Conservation (phyloP, 1,140 invertebrate genomes). For the Papilio polyxenes region DNA sequence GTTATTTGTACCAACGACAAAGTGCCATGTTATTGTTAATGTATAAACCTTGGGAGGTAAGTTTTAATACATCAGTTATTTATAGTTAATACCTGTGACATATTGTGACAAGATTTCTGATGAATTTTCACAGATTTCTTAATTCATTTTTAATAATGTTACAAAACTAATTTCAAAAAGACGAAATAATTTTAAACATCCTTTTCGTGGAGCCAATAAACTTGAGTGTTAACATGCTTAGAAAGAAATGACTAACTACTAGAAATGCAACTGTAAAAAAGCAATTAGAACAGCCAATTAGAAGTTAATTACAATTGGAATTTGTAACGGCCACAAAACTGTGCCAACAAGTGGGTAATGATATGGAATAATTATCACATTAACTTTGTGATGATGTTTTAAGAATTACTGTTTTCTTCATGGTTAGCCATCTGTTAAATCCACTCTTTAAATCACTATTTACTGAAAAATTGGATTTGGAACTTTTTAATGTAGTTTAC, state of each 20-base stretch:
- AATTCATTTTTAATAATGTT: not conserved
- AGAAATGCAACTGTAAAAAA: constrained; percentile 21
- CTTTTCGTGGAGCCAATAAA: not conserved
- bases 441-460: constrained; percentile 26
- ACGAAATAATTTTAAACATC: not conserved
- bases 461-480: not conserved
- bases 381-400: not conserved
- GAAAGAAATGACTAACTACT: not conserved
- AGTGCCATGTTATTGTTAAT: constrained; percentile 91
- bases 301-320: constrained; percentile 32
- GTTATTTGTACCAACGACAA: constrained; percentile 97
- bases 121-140: not conserved
- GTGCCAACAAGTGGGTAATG: constrained; percentile 35
- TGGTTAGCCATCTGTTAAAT: constrained; percentile 56
- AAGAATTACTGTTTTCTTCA: constrained; percentile 49
- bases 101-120: not conserved
- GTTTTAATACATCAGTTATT: constrained; percentile 49
- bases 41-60: constrained; percentile 90
- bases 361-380: constrained; percentile 43
- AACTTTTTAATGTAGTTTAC: not conserved
- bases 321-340: constrained; percentile 8
- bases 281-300: constrained; percentile 32
- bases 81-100: not conserved
- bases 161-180: not conserved
- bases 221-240: not conserved